Evolutionary conservation across 2,113 vertebrate genomes (phyloP).

Genomic region (Martes martes): DNA sequence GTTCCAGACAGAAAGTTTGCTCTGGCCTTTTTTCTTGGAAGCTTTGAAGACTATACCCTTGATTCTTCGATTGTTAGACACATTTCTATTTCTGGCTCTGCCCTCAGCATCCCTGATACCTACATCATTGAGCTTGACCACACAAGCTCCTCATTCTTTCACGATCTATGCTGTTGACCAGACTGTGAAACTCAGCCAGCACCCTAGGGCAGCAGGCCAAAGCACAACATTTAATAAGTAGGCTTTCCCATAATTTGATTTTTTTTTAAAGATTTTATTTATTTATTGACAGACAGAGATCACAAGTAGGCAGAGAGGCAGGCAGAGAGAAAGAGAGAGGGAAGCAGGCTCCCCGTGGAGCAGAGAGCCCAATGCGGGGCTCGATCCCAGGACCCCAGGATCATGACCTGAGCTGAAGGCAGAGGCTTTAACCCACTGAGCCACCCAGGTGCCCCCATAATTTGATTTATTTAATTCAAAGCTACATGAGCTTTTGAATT

Average conservation of each 20-base stretch:
- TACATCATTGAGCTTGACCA: background rate
- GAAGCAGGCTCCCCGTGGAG: too few relatives aligned
- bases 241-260: background rate
- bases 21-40: background rate
- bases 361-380: too few relatives aligned
- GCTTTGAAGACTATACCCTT: background rate
- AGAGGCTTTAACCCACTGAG: too few relatives aligned
- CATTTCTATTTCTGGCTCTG: background rate
- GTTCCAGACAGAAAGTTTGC: background rate
- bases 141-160: background rate
- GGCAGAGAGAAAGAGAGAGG: too few relatives aligned
- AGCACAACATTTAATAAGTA: background rate
- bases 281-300: too few relatives aligned
- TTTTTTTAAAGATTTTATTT: too few relatives aligned
- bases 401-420: too few relatives aligned
- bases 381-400: too few relatives aligned
- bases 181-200: background rate
- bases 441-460: background rate
- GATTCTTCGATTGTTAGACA: background rate
- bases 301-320: too few relatives aligned
- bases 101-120: background rate
- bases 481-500: background rate
- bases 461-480: slow-evolving; percentile 41
- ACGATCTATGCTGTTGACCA: background rate
- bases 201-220: background rate